A percentile compares a stretch with the other conserved stretches of the same genome.
Conservation (phyloP, 2,797 vertebrate species). For the Geotrypetes seraphini region DNA sequence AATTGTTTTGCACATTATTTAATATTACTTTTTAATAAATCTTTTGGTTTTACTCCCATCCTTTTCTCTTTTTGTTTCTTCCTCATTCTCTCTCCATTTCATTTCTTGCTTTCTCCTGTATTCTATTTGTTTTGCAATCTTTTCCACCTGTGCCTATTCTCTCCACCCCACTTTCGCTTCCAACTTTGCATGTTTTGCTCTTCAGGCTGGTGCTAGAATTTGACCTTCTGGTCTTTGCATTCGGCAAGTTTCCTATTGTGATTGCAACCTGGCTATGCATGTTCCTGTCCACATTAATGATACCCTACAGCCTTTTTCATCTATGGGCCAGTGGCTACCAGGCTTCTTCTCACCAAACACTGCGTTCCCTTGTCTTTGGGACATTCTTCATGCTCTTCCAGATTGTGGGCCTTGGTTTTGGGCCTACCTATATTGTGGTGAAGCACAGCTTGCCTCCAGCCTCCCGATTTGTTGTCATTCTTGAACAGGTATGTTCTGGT, state of each 20-base stretch:
- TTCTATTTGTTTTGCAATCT: too few relatives aligned
- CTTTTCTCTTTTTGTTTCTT: too few relatives aligned
- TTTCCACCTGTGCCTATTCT: too few relatives aligned
- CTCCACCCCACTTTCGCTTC: too few relatives aligned
- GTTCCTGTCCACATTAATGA: slow-evolving; percentile 67
- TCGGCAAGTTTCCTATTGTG: slow-evolving; percentile 78
- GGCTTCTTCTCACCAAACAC: slow-evolving; percentile 36
- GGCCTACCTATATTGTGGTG: slow-evolving; percentile 69
- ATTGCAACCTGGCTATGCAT: slow-evolving; percentile 81
- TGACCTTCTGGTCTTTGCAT: slow-evolving; percentile 78
- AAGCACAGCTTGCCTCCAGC: slow-evolving; percentile 74
- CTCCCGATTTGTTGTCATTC: slow-evolving; percentile 75
- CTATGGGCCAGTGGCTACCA: slow-evolving; percentile 69
- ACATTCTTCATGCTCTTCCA: slow-evolving; percentile 70
- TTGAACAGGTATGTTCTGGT: slow-evolving; percentile 73
- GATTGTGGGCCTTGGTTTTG: slow-evolving; percentile 63
- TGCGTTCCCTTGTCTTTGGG: slow-evolving; percentile 55
- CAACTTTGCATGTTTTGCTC: slow-evolving; percentile 10
- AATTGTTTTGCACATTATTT: too few relatives aligned
- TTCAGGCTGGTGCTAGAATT: slow-evolving; percentile 85
- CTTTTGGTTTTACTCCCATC: too few relatives aligned
- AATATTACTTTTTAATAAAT: too few relatives aligned
- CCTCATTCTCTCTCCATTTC: too few relatives aligned
- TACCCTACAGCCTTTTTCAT: slow-evolving; percentile 75
- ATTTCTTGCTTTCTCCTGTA: too few relatives aligned